A percentile compares a stretch with the other conserved stretches of the same genome.
Conservation (phyloP, 2,113 vertebrate genomes). For the Lophius piscatorius region DNA sequence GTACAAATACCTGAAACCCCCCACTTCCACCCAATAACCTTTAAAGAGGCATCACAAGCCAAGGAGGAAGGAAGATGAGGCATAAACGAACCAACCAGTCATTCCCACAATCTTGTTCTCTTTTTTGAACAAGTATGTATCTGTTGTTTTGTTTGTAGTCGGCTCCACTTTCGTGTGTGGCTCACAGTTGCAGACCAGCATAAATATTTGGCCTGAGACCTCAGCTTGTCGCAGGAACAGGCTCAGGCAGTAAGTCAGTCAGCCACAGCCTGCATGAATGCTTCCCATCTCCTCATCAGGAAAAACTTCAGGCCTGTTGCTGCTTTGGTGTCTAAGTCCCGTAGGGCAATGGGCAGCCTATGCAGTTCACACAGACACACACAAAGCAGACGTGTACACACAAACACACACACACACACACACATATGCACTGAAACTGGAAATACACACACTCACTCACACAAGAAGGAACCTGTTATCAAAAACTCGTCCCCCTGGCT, state of each 20-base stretch:
- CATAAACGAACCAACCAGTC: no score
- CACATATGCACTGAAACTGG: constrained; percentile 22
- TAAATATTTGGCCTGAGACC: constrained; percentile 35
- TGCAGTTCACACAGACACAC: constrained; percentile 59
- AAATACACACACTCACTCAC: constrained; percentile 53
- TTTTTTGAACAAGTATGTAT: not conserved
- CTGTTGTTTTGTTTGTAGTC: not conserved
- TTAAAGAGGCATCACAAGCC: no score
- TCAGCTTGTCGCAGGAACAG: constrained; percentile 49
- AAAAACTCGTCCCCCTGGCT: constrained; percentile 76
- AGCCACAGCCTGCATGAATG: constrained; percentile 17
- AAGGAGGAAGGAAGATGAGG: no score
- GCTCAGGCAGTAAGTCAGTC: constrained; percentile 45
- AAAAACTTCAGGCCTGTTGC: constrained; percentile 48
- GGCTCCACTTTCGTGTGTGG: not conserved
- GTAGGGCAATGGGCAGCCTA: constrained; percentile 69
- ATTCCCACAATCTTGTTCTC: no score
- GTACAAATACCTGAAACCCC: no score
- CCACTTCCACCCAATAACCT: no score
- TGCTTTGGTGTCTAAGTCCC: constrained; percentile 56
- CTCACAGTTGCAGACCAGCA: not conserved
- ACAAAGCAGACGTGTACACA: constrained; percentile 40
- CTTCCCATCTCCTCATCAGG: constrained; percentile 53
- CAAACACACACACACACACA: constrained; percentile 29
- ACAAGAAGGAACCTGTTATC: constrained; percentile 82